Evolutionary conservation across 1,140 invertebrate species (phyloP).

Genomic region (Dryas iulia): DNA sequence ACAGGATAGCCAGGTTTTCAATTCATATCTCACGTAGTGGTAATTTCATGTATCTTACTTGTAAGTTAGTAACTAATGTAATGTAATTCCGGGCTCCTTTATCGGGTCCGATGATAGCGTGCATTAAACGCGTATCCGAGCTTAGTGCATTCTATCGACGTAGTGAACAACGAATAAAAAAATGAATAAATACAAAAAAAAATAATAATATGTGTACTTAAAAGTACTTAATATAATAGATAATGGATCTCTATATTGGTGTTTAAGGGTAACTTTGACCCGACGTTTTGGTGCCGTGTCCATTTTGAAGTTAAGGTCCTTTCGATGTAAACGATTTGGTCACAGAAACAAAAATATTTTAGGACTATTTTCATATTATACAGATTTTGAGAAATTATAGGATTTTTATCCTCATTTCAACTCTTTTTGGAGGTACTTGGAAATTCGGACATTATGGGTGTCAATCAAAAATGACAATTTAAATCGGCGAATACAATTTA

Average conservation of each 20-base stretch:
- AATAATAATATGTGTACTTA: slow-evolving; percentile 59
- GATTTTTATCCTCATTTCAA: neutral
- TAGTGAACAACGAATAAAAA: slow-evolving; percentile 76
- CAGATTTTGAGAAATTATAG: neutral
- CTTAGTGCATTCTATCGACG: slow-evolving; percentile 54
- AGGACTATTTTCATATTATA: neutral
- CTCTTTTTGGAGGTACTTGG: neutral
- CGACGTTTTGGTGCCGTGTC: slow-evolving; percentile 50
- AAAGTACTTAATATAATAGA: slow-evolving; percentile 71
- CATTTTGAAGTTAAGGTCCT: slow-evolving; percentile 45
- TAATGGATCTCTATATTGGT: slow-evolving; percentile 67
- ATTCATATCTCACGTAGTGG: slow-evolving; percentile 71
- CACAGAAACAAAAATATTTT: neutral
- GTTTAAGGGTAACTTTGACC: slow-evolving; percentile 48
- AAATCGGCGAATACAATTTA: neutral
- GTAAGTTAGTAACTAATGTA: slow-evolving; percentile 77
- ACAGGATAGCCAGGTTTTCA: slow-evolving; percentile 79
- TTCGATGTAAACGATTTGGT: neutral
- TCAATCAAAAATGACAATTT: neutral
- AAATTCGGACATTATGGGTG: neutral
- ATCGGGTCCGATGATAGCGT: slow-evolving; percentile 45
- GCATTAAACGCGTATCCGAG: slow-evolving; percentile 38
- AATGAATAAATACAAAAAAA: slow-evolving; percentile 72
- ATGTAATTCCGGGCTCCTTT: slow-evolving; percentile 66
- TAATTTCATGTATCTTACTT: slow-evolving; percentile 64